phyloP scores from a whole-genome alignment of 64 coral and sea anemone genomes.

The Montipora sp. region DNA sequence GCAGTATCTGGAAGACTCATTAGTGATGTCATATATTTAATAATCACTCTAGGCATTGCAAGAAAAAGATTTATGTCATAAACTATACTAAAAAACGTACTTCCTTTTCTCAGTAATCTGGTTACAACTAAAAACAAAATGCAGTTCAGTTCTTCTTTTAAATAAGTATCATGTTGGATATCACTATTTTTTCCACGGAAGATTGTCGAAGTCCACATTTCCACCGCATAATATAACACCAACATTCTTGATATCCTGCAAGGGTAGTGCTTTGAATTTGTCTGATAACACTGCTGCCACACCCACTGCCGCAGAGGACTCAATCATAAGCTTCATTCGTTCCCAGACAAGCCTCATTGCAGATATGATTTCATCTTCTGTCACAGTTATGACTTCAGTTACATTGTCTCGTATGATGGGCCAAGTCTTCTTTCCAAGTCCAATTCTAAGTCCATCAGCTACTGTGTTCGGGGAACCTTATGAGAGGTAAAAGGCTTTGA shows the following conservation, averaged over 20 bases:
- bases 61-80: too few relatives aligned
- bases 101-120: too few relatives aligned
- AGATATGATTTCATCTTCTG: conserved; percentile 92
- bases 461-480: conserved; percentile 87
- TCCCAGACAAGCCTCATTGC: conserved; percentile 94
- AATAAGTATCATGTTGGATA: neutral
- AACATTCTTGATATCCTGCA: conserved; percentile 67
- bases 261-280: conserved; percentile 70
- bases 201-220: conserved; percentile 87
- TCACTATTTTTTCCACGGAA: conserved; percentile 77
- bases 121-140: too few relatives aligned
- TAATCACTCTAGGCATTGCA: too few relatives aligned
- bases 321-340: conserved; percentile 97
- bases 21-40: too few relatives aligned
- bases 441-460: conserved; percentile 92
- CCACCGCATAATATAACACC: conserved; percentile 94
- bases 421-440: conserved; percentile 85
- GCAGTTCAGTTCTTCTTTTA: neutral
- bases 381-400: conserved; percentile 94
- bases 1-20: too few relatives aligned
- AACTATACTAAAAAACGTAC: too few relatives aligned
- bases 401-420: conserved; percentile 92
- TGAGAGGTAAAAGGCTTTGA: neutral
- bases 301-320: conserved; percentile 92
- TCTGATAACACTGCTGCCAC: conserved; percentile 84